Evolutionary conservation across 1,140 invertebrate species (phyloP).

Genomic region (Chrysoperla carnea): DNA sequence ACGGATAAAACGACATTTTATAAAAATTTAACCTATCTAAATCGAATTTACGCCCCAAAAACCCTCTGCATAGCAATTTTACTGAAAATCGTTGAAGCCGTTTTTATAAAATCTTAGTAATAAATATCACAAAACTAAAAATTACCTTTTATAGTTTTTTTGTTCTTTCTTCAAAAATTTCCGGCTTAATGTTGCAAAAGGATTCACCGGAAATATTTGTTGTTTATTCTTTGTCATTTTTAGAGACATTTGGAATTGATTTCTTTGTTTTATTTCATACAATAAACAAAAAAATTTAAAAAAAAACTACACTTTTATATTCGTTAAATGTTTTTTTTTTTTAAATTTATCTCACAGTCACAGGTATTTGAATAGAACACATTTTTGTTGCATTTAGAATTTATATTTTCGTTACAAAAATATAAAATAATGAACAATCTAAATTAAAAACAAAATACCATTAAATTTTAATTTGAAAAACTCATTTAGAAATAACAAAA

Average conservation of each 20-base stretch:
- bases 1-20: too few relatives aligned
- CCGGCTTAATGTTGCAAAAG: conserved; percentile 32
- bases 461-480: too few relatives aligned
- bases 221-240: conserved; percentile 35
- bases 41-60: too few relatives aligned
- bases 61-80: too few relatives aligned
- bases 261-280: neutral
- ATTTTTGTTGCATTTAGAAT: too few relatives aligned
- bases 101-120: too few relatives aligned
- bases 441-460: conserved; percentile 1
- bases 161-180: conserved; percentile 34
- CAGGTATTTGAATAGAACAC: too few relatives aligned
- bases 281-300: neutral
- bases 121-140: too few relatives aligned
- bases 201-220: conserved; percentile 28
- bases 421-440: conserved; percentile 1
- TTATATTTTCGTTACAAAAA: conserved; percentile 1
- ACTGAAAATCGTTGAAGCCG: too few relatives aligned
- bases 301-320: neutral
- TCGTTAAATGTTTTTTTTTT: conserved; percentile 3
- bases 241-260: neutral
- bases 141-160: conserved; percentile 30
- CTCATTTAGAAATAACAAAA: too few relatives aligned
- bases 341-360: too few relatives aligned
- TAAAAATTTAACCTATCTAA: too few relatives aligned